These are phyloP conservation scores for Tipula helvola DNA, from an alignment of 2,888 invertebrate species.

Conservation along the genomic window DNA sequence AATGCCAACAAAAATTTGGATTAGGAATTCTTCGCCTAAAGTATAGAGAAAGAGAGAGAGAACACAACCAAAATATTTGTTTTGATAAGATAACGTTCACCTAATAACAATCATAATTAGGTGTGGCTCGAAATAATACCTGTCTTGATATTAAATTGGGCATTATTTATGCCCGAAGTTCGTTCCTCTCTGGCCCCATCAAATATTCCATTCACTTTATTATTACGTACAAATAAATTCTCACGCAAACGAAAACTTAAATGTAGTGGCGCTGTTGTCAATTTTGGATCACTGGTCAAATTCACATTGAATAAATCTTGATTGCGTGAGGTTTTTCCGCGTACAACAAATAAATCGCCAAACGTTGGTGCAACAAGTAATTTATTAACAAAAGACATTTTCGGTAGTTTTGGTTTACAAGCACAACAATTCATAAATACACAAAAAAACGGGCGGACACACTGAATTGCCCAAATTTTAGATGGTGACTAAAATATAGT, in stretches of 20 bases:
- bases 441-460: background rate
- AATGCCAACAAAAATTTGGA: background rate
- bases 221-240: constrained; percentile 6
- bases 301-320: background rate
- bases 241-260: background rate
- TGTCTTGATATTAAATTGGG: background rate
- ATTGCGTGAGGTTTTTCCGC: background rate
- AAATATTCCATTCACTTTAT: background rate
- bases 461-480: background rate
- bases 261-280: background rate
- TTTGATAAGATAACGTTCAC: background rate
- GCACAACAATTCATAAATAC: background rate
- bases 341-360: background rate
- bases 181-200: background rate
- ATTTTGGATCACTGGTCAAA: background rate
- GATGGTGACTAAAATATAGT: background rate
- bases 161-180: background rate
- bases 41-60: background rate
- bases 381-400: background rate
- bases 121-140: background rate
- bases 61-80: background rate
- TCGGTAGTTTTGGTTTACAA: background rate
- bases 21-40: background rate
- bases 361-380: background rate
- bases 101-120: background rate